These are phyloP conservation scores for Tenebrio molitor DNA, from an alignment of 1,140 invertebrate genomes.

Conservation along the genomic window DNA sequence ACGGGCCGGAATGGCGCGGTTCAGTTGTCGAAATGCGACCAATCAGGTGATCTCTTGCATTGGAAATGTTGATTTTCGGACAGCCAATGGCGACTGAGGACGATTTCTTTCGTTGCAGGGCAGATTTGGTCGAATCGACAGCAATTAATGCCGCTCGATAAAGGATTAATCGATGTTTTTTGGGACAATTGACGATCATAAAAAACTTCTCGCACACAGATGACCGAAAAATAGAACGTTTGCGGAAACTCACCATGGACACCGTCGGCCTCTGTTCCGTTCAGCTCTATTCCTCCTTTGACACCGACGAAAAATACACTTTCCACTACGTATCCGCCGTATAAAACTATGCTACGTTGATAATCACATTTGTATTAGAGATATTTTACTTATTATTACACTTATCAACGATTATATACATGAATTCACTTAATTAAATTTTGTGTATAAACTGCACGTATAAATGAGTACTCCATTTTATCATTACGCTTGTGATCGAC, in stretches of 20 bases:
- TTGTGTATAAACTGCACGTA: slow-evolving; percentile 64
- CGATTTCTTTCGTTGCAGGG: slow-evolving; percentile 25
- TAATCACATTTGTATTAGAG: slow-evolving; percentile 55
- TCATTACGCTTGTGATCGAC: slow-evolving; percentile 65
- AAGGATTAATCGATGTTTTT: slow-evolving; percentile 20
- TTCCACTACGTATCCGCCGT: slow-evolving; percentile 55
- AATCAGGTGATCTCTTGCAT: slow-evolving; percentile 76
- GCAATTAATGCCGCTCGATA: slow-evolving; percentile 3
- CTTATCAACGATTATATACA: slow-evolving; percentile 56
- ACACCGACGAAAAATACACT: slow-evolving; percentile 47
- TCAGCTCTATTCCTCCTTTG: slow-evolving; percentile 47
- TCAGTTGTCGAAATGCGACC: slow-evolving; percentile 69
- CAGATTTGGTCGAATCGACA: slow-evolving; percentile 11
- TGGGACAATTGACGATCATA: not conserved
- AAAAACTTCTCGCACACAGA: not conserved
- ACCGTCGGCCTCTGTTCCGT: slow-evolving; percentile 57
- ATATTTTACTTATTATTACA: slow-evolving; percentile 59
- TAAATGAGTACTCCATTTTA: slow-evolving; percentile 66
- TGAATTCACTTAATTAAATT: slow-evolving; percentile 61
- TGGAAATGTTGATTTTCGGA: slow-evolving; percentile 71
- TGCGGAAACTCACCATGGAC: slow-evolving; percentile 64
- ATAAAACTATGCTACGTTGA: slow-evolving; percentile 50
- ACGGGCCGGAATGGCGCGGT: slow-evolving; percentile 67
- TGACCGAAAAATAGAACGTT: slow-evolving; percentile 2
- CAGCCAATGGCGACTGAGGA: slow-evolving; percentile 71